Evolutionary conservation across 2,113 vertebrate species (phyloP).

Genomic region (Lanius ludovicianus): DNA sequence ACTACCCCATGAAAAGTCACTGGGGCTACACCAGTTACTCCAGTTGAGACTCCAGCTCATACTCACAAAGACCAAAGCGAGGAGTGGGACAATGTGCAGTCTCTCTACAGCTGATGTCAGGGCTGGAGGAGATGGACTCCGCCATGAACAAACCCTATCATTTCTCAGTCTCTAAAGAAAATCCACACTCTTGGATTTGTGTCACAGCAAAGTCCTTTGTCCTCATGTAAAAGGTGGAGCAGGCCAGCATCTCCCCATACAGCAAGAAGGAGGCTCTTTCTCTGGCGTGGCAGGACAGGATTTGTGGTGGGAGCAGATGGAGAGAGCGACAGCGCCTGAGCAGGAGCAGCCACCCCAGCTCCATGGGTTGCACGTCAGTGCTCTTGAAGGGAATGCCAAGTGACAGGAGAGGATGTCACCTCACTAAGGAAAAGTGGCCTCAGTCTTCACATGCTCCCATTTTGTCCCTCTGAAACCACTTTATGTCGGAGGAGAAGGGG

Average conservation of each 20-base stretch:
- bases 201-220: background rate
- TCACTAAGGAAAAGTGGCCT: background rate
- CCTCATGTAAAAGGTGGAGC: background rate
- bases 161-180: background rate
- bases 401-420: background rate
- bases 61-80: background rate
- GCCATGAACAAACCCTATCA: background rate
- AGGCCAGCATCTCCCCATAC: background rate
- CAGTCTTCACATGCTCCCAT: background rate
- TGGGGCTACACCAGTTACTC: background rate
- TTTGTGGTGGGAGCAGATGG: background rate
- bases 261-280: background rate
- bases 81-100: background rate
- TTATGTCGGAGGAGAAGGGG: background rate
- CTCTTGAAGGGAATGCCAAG: background rate
- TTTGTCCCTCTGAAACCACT: background rate
- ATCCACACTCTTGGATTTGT: background rate
- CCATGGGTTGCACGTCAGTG: accelerated
- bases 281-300: background rate
- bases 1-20: background rate
- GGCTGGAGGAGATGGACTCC: background rate
- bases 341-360: background rate
- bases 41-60: background rate
- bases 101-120: background rate
- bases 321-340: background rate